Evolutionary conservation across 2,797 vertebrate species (phyloP).

Genomic region (Myripristis murdjan): DNA sequence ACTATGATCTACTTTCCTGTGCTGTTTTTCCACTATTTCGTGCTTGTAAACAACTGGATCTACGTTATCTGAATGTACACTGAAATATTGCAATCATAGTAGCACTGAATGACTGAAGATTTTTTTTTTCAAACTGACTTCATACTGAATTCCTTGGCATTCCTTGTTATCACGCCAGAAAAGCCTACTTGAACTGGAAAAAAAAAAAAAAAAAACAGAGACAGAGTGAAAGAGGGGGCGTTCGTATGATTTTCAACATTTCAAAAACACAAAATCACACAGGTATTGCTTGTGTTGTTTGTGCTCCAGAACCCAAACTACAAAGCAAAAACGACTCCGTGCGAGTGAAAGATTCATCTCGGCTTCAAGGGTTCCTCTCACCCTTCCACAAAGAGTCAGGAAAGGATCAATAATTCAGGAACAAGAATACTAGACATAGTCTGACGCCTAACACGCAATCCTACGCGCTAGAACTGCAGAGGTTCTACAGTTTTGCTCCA

Average conservation of each 20-base stretch:
- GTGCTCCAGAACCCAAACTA: not conserved
- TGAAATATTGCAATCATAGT: too few species aligned
- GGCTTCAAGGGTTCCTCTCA: slow-evolving; percentile 51
- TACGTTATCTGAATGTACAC: not conserved
- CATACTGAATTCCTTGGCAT: too few species aligned
- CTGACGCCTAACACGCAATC: slow-evolving; percentile 34
- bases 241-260: not conserved
- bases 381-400: slow-evolving; percentile 42
- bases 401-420: slow-evolving; percentile 73
- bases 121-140: too few species aligned
- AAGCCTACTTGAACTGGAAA: too few species aligned
- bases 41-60: not conserved
- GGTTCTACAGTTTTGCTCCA: slow-evolving; percentile 34
- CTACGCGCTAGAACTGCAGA: slow-evolving; percentile 41
- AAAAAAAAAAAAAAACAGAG: not conserved
- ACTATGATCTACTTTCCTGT: slow-evolving; percentile 40
- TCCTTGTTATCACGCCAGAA: too few species aligned
- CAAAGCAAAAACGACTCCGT: slow-evolving; percentile 40
- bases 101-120: too few species aligned
- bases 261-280: not conserved
- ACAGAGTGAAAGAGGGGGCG: slow-evolving; percentile 21
- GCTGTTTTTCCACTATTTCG: slow-evolving; percentile 20
- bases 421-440: slow-evolving; percentile 40
- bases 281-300: slow-evolving; percentile 8
- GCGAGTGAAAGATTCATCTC: slow-evolving; percentile 28